phyloP scores from a whole-genome alignment of 2,888 invertebrate genomes.

The Drosophila ezoana region DNA sequence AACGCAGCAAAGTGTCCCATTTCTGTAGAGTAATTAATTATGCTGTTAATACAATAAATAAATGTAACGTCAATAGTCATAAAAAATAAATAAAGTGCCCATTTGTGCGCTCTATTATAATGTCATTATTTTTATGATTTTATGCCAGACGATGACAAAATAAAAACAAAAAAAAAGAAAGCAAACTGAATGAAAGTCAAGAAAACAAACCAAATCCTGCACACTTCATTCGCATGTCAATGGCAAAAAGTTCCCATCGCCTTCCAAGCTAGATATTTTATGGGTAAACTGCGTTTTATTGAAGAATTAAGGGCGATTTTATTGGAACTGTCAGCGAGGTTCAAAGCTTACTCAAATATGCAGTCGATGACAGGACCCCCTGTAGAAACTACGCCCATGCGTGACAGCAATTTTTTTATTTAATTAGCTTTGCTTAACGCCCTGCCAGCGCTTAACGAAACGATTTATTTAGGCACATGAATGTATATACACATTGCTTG shows the following conservation, averaged over 20 bases:
- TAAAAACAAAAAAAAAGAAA: slow-evolving; percentile 11
- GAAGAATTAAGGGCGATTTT: slow-evolving; percentile 36
- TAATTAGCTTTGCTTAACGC: slow-evolving; percentile 69
- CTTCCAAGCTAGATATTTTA: slow-evolving; percentile 55
- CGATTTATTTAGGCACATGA: slow-evolving; percentile 26
- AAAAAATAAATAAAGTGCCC: slow-evolving; percentile 8
- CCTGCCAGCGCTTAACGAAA: slow-evolving; percentile 39
- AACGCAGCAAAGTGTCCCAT: slow-evolving; percentile 10
- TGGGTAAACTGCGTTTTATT: slow-evolving; percentile 59
- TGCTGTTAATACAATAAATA: slow-evolving; percentile 38
- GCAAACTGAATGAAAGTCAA: slow-evolving; percentile 1
- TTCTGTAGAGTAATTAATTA: slow-evolving; percentile 51
- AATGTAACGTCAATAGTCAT: slow-evolving; percentile 22
- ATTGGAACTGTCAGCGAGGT: slow-evolving; percentile 46
- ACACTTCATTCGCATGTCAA: slow-evolving; percentile 38
- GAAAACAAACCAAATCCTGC: slow-evolving; percentile 18
- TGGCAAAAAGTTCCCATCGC: slow-evolving; percentile 35
- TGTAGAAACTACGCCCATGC: slow-evolving; percentile 22
- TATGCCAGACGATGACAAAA: slow-evolving; percentile 23
- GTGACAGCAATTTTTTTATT: slow-evolving; percentile 59
- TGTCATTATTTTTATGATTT: slow-evolving; percentile 48
- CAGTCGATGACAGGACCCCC: slow-evolving; percentile 19
- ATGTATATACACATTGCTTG: slow-evolving; percentile 21
- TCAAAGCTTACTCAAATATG: slow-evolving; percentile 44
- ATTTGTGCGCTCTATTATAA: slow-evolving; percentile 54